Evolutionary conservation across 1,140 invertebrate genomes (phyloP).

Genomic region (Drosophila arizonae): DNA sequence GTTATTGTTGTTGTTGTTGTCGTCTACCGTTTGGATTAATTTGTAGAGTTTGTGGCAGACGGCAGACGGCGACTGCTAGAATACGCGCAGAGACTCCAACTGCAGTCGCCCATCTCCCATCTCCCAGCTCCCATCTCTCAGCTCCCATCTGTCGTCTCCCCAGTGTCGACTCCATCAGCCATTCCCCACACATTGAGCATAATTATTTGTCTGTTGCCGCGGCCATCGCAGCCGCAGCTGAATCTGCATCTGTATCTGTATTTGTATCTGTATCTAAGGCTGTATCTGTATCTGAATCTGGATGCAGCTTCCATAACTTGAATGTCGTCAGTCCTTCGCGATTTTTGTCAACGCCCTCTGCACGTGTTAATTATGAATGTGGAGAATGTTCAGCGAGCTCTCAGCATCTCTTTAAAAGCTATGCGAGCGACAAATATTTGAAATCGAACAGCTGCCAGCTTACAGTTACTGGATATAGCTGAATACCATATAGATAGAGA

Average conservation of each 20-base stretch:
- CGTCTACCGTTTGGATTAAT: conserved; percentile 76
- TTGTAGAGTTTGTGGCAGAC: conserved; percentile 56
- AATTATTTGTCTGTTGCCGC: conserved; percentile 53
- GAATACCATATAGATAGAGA: not conserved
- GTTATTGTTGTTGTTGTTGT: conserved; percentile 42
- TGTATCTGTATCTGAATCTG: conserved; percentile 16
- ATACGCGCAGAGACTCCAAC: not conserved
- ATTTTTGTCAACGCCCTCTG: conserved; percentile 28
- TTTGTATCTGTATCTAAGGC: conserved; percentile 16
- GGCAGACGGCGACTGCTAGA: conserved; percentile 18
- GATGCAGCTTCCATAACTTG: conserved; percentile 5
- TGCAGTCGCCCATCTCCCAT: not conserved
- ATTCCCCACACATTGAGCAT: conserved; percentile 17
- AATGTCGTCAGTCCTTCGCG: conserved; percentile 19
- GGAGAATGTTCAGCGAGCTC: conserved; percentile 27
- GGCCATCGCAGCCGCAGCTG: not conserved
- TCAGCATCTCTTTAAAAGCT: not conserved
- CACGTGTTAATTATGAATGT: conserved; percentile 58
- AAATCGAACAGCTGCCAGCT: not conserved
- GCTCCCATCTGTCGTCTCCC: conserved; percentile 11
- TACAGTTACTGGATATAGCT: not conserved
- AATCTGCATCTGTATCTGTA: conserved; percentile 10
- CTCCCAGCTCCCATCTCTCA: conserved; percentile 3
- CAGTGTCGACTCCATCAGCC: not conserved
- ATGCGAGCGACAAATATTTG: conserved; percentile 21